Conservation (phyloP, 2,888 invertebrate genomes). For the Lasioglossum villosulum region DNA sequence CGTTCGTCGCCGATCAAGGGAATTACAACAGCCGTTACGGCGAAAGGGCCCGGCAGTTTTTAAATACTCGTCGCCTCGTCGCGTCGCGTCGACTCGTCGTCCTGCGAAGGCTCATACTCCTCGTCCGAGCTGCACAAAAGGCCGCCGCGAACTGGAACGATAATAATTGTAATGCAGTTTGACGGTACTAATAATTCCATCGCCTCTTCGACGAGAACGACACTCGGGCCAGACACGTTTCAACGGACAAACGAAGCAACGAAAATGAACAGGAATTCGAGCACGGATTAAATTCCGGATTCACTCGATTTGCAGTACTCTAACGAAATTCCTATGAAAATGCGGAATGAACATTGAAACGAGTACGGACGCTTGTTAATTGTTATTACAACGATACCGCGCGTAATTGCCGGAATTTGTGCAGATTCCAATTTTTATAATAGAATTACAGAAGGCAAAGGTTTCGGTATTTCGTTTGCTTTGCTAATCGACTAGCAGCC, state of each 20-base stretch:
- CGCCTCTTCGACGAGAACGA: background rate
- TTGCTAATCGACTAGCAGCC: background rate
- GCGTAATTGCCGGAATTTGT: background rate
- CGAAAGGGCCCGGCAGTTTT: background rate
- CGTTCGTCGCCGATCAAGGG: background rate
- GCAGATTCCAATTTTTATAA: background rate
- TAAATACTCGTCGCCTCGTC: background rate
- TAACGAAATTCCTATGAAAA: background rate
- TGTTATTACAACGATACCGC: background rate
- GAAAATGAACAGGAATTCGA: background rate
- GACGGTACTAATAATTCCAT: background rate
- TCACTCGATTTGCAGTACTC: background rate
- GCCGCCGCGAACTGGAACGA: background rate
- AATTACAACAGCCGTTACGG: background rate
- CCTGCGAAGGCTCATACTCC: background rate
- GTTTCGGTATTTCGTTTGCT: background rate
- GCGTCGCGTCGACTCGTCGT: too few species aligned
- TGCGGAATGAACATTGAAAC: background rate
- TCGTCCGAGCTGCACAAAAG: background rate
- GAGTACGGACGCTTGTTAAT: background rate
- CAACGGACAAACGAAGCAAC: background rate
- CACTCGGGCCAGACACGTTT: background rate
- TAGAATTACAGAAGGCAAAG: background rate
- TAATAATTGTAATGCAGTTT: background rate
- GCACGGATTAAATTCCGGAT: background rate